Evolutionary conservation across 2,113 vertebrate genomes (phyloP), one percentile per base, ranked within the genome.

Genomic region (Bufo bufo): DNA sequence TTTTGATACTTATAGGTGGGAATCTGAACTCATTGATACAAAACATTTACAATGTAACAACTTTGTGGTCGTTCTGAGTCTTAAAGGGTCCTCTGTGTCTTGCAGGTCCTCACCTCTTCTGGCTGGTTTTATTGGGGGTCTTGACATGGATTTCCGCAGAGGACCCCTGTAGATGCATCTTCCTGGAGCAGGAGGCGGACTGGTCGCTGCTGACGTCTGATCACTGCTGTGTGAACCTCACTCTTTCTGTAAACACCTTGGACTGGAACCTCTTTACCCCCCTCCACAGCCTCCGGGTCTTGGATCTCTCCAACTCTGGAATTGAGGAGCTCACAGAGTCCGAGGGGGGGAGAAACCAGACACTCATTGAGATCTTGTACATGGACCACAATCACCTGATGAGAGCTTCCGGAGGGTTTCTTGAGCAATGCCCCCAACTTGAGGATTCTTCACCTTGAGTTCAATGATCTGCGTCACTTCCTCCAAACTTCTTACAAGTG

Each of bases 191-290:
- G 89, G 92, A 94, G 90, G 79, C 92, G 77, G 91, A 84, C 11
- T 84, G 47, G 81, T 90, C 90, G 0, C 85, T 65, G 74, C 86
- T 94, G 0, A 89, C 91, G 0, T 66, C 89, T 0, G 91, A 93
- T 82, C 90, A 80, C 86, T 97, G 96, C 84, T 98, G 97, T 90
- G 90, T 97, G 91, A 98, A 97, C 91, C 95, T 94, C 91, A 96
- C 94, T 6, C 93, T 95, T 71, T 96, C 96, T 74, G 92, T 97
- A 56, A 86, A 89, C 82, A 90, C 17, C 4, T 91, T 97, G 87
- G 92, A 78, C 49, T 98, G 96, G 97, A 88, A 93, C 0, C 1
- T 83, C 7, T 94, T 98, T 84, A 91, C 91, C 52, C 92, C 89
- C 10, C 83, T 92, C 56, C 89, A 6, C n/a, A 91, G 86, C 23